A percentile compares a stretch with the other conserved stretches of the same genome.
Evolutionary conservation across 2,113 vertebrate genomes (phyloP).

Genomic region (Elaphurus davidianus): DNA sequence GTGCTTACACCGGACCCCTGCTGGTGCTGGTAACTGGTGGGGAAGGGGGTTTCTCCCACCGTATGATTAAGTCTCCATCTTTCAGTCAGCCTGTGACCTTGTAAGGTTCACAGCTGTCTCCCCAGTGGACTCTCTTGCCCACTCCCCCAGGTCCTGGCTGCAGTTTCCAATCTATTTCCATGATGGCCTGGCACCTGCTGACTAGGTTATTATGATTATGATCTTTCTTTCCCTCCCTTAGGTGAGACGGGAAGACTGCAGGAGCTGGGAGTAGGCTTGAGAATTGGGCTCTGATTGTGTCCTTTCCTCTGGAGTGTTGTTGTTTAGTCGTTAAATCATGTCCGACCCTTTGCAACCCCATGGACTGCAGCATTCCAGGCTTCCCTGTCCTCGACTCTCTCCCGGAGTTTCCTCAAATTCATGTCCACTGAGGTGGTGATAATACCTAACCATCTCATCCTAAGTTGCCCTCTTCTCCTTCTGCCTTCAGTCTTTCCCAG

Average conservation of each 20-base stretch:
- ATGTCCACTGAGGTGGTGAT: not conserved
- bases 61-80: not conserved
- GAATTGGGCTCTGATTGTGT: not conserved
- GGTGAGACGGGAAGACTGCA: not conserved
- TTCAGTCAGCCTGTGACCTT: not conserved
- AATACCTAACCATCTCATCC: not conserved
- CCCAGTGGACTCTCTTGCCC: too few species aligned
- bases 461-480: not conserved
- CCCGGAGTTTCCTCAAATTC: not conserved
- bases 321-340: not conserved
- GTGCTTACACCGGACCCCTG: not conserved
- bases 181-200: not conserved
- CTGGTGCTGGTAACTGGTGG: not conserved
- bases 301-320: not conserved
- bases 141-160: not conserved
- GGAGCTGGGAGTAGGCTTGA: not conserved
- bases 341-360: not conserved
- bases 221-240: not conserved
- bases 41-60: not conserved
- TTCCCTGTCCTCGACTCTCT: not conserved
- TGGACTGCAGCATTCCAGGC: not conserved
- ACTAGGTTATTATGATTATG: not conserved
- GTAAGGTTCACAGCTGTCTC: not conserved
- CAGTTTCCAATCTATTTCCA: not conserved
- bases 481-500: not conserved